Conservation (phyloP, 2,113 vertebrate species). For the Epinephelus moara region DNA sequence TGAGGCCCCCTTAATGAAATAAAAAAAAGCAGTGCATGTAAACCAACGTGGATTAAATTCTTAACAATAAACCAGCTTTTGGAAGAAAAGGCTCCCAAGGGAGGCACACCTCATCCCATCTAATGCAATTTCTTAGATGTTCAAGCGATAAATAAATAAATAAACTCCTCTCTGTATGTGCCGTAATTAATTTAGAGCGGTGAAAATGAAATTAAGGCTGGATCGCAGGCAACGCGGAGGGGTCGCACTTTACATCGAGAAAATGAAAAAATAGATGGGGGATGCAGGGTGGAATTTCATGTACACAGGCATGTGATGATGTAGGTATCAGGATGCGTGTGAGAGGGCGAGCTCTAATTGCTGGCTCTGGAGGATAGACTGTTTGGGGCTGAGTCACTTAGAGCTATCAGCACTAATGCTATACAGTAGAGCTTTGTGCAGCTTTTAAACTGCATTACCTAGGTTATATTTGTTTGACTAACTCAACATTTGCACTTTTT, state of each 20-base stretch:
- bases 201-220: conserved; percentile 75
- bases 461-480: not conserved
- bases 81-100: conserved; percentile 47
- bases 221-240: conserved; percentile 29
- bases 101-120: conserved; percentile 58
- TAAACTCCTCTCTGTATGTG: conserved; percentile 55
- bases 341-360: conserved; percentile 31
- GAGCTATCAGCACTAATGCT: not conserved
- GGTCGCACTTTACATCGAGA: conserved; percentile 30
- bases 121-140: conserved; percentile 78
- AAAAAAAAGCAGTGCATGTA: conserved; percentile 23
- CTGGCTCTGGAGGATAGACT: not conserved
- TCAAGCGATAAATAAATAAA: conserved; percentile 70
- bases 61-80: conserved; percentile 53
- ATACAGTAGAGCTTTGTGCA: not conserved
- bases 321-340: not conserved
- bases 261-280: conserved; percentile 14
- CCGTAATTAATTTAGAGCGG: conserved; percentile 73
- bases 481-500: not conserved
- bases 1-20: conserved; percentile 44
- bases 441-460: not conserved
- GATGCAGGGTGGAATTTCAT: not conserved
- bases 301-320: conserved; percentile 3
- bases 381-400: not conserved
- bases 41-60: conserved; percentile 55